Conservation (phyloP, 2,797 vertebrate genomes). For the Parambassis ranga region DNA sequence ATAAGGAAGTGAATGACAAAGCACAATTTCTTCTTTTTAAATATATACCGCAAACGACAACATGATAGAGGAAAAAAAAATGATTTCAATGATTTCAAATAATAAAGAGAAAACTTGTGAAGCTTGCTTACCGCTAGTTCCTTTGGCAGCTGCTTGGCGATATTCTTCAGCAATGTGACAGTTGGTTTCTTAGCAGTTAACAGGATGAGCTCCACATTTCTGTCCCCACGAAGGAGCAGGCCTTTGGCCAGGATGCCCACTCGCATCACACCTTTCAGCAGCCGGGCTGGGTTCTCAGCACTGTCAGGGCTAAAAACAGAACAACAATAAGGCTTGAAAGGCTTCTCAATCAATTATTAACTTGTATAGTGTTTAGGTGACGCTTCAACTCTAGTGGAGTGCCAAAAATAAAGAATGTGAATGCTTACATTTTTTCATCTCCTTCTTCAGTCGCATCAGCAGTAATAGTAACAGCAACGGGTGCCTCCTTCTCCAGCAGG, state of each 20-base stretch:
- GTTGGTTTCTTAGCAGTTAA: conserved; percentile 86
- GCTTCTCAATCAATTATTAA: background rate
- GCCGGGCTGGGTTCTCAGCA: conserved; percentile 52
- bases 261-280: conserved; percentile 86
- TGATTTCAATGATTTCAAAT: too few species aligned
- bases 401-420: background rate
- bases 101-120: too few species aligned
- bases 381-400: too few species aligned
- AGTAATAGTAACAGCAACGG: background rate
- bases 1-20: background rate
- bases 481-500: conserved; percentile 73
- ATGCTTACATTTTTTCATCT: conserved; percentile 64
- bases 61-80: too few species aligned
- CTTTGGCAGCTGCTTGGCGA: conserved; percentile 80
- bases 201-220: conserved; percentile 83
- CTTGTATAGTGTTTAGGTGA: background rate
- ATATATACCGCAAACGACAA: background rate
- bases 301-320: conserved; percentile 34
- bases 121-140: conserved; percentile 79
- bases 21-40: conserved; percentile 4
- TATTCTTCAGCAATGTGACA: conserved; percentile 68
- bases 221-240: conserved; percentile 84
- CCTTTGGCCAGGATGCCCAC: conserved; percentile 88
- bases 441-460: conserved; percentile 31
- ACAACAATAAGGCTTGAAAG: background rate